phyloP scores from a whole-genome alignment of 2,113 vertebrate species.

The Pelusios castaneus region DNA sequence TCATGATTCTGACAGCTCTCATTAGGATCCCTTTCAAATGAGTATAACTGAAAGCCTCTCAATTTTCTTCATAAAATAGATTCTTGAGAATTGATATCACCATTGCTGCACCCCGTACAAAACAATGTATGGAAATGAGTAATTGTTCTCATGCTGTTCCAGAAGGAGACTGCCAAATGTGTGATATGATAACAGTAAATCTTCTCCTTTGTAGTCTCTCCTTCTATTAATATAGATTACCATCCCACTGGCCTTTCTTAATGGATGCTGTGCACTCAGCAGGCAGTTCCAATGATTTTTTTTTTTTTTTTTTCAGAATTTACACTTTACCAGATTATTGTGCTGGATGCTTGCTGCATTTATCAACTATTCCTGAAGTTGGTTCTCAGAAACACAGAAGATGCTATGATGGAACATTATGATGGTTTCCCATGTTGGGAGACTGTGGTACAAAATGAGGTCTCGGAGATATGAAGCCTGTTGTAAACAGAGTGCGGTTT shows the following conservation, averaged over 20 bases:
- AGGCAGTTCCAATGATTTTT: conserved; percentile 5
- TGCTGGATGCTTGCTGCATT: conserved; percentile 16
- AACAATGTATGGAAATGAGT: neutral
- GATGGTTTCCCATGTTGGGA: neutral
- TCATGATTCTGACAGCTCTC: neutral
- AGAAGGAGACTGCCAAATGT: neutral
- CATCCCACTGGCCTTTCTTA: conserved; percentile 25
- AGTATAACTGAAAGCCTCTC: conserved; percentile 24
- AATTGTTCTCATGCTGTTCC: conserved; percentile 35
- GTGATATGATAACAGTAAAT: conserved; percentile 1
- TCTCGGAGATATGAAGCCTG: neutral
- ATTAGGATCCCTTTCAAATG: neutral
- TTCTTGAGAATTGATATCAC: neutral
- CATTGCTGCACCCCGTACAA: conserved; percentile 13
- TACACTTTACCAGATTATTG: neutral
- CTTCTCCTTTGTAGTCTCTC: neutral
- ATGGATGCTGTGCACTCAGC: conserved; percentile 9
- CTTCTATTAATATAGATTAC: neutral
- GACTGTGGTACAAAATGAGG: neutral
- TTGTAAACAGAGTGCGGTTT: neutral
- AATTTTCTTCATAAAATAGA: neutral
- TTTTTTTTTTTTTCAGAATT: neutral
- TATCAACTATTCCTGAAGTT: neutral
- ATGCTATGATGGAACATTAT: neutral
- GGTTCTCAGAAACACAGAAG: conserved; percentile 14